Base-by-base conservation (phyloP, 92 coral and sea anemone genomes). In the Phenganax subtilis region DNA sequence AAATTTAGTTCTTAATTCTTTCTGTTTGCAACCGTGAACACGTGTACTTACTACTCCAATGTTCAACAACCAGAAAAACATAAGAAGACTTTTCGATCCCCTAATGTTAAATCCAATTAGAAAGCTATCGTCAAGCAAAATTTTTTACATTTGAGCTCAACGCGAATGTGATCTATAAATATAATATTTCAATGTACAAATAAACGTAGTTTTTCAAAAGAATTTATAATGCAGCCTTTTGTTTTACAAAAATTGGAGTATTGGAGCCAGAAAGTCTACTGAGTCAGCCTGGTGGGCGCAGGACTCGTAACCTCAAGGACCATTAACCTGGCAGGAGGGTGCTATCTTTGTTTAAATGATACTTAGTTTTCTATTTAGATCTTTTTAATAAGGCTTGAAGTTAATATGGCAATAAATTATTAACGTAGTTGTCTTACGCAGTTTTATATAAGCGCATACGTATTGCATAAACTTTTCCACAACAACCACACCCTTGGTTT, bases 311-410 rank as follows among this genome's bases (percentile, higher is more conserved):
- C 16, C 56, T 31, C 52, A 65, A 79, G 83, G 57, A 52, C 83
- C 74, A 79, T 79, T 79, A 79, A 51, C 83, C 73, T 62, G 73
- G 83, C 53, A 63, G 83, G 83, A 79, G 83, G 74, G 58, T 47
- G 62, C 57, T 52, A 17, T 64, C 17, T 59, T 31, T 79, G 58
- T 56, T 8, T 8, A 17, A 27, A 25, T 57, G 58, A 59, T 25
- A 29, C 81, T 58, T 76, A 11, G 53, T 64, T 58, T 58, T 59
- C 69, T 54, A 76, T 44, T 55, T 76, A 62, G 16, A 74, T 65
- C 11, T 65, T 65, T 65, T 65, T 2, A 65, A 65, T 4, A 11
- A 12, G 1, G 28, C 25, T 11, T 65, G 10, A 9, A 17, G 11
- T 10, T 11, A 17, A 28, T 54, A 20, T 72, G 9, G 76, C 76